These are phyloP conservation scores for Nymphalis c-album DNA, from an alignment of 2,888 invertebrate species.

Conservation along the genomic window DNA sequence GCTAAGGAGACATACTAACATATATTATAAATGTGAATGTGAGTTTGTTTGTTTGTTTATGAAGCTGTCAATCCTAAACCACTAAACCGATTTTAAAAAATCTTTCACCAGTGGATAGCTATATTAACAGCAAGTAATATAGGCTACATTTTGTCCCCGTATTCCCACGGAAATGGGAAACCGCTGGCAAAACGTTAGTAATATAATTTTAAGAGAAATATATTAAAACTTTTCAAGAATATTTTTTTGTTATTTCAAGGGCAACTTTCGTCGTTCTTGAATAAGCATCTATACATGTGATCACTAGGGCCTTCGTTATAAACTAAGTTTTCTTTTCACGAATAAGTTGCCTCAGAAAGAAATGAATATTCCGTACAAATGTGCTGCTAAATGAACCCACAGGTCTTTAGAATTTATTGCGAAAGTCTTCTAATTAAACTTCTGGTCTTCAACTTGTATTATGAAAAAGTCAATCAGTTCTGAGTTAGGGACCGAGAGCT, in stretches of 20 bases:
- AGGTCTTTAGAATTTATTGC: conserved; percentile 44
- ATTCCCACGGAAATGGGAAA: no score
- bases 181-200: no score
- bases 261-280: not conserved
- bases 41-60: no score
- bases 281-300: not conserved
- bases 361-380: conserved; percentile 33
- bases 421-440: conserved; percentile 53
- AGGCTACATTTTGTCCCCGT: no score
- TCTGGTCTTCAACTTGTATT: conserved; percentile 42
- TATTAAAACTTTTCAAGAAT: no score
- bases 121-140: no score
- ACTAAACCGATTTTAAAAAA: no score
- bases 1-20: not conserved
- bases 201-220: no score
- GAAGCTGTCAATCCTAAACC: no score
- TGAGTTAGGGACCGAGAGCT: conserved; percentile 32
- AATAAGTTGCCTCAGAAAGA: conserved; percentile 12
- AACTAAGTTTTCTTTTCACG: conserved; percentile 12
- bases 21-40: no score
- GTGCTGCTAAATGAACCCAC: conserved; percentile 21
- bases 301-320: conserved; percentile 14
- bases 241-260: no score
- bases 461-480: conserved; percentile 53
- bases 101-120: no score